Base-by-base conservation (phyloP, 2,797 vertebrate genomes). In the Lepilemur septentrionalis region DNA sequence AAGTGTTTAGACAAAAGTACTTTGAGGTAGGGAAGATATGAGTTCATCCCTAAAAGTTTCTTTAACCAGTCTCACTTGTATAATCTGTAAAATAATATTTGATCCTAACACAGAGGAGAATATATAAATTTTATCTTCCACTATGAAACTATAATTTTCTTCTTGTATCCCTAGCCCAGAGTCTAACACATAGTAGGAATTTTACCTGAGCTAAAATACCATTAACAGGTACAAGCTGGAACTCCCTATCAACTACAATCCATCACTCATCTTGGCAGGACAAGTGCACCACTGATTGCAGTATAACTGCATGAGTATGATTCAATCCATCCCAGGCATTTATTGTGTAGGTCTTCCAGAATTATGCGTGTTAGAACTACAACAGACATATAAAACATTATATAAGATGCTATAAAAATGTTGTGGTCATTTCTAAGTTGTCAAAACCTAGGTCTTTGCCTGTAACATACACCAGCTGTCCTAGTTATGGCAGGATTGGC, bases 121-220 rank as follows among this genome's bases (percentile, higher is more conserved):
- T 75, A 23, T 59, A 69, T 85, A 52, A 43, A 82, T 86, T 86
- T 91, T 63, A 92, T 67, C 28, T 88, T 85, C 73, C 32, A 90
- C 17, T 57, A 65, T 13, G 25, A 50, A 96, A 75, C 23, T 87
- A 57, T 75, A 85, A 30, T 32, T 80, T 70, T 87, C 41, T 81
- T 88, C 41, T 75, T 48, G 3, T 80, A 83, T 80, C 61, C 50
- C 35, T 83, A 75, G 73, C 30, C 7, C 55, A 32, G 52, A 93
- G 52, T 73, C 55, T 85, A 85, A 83, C 57, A 92, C 69, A 89
- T 18, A 30, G 35, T 61, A 91, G 57, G 57, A 59, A 76, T 91
- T 96, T 83, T 96, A 61, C 14, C 35, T 65, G 35, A 73, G 8
- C 89, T 95, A 92, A 95, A 93, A 90, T 48, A 48, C 14, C 93